Base-by-base conservation (phyloP, 2,888 invertebrate genomes). In the Scrobipalpa atriplicella region DNA sequence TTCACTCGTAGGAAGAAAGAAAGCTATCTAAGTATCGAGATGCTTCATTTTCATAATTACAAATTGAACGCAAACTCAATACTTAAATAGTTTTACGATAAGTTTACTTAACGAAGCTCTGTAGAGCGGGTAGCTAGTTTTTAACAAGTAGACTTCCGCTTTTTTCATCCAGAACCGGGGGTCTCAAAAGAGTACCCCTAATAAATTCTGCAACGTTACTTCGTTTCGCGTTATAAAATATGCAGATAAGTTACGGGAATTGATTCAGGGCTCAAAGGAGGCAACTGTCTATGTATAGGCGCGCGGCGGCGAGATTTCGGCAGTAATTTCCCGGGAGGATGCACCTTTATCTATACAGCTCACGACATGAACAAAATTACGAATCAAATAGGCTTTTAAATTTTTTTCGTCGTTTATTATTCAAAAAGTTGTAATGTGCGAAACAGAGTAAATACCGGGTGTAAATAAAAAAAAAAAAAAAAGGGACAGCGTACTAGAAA, bases 201-300 rank as follows among this genome's bases (percentile, higher is more conserved):
- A 80, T 82, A 78, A 78, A 79, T 79, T 79, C 77, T 84, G 84
- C 83, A 84, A 74, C 84, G 83, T 85, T 85, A 84, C 85, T 85
- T 83, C 85, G 84, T 80, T 83, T 88, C 85, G 83, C 84, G 81
- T 88, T 89, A 89, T 92, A 89, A 91, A 91, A 90, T 90, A 91
- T 92, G 91, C 87, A 92, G 86, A 91, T 90, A 90, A 87, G 90
- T 90, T 87, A 89, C 86, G 89, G 90, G 91, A 90, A 92, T 92
- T 91, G 91, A 92, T 92, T 91, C 89, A 79, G 82, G 83, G 86
- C 89, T 90, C 91, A 91, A 89, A 91, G 87, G 89, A 85, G 81
- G 79, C 81, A 78, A 76, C 88, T 85, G 90, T 87, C 89, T 90
- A 86, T 87, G 85, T 85, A 79, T 84, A 79, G 51, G 66, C 68